Conservation (phyloP, 2,888 invertebrate species). For the Cryptus viduatorius region DNA sequence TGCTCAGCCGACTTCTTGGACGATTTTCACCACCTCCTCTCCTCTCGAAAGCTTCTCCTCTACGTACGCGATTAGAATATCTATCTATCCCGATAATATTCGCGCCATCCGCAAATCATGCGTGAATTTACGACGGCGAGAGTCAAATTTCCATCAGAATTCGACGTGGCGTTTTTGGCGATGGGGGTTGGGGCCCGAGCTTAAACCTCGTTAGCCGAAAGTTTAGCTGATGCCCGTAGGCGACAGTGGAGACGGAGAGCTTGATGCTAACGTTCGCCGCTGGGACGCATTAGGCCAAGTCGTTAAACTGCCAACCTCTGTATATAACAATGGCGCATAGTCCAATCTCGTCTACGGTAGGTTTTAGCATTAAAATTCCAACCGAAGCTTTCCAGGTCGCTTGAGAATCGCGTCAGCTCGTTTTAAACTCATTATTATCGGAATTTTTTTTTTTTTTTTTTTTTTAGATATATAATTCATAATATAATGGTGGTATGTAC, state of each 20-base stretch:
- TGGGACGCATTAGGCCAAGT: conserved; percentile 63
- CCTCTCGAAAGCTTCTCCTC: not conserved
- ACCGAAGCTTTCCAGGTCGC: conserved; percentile 3
- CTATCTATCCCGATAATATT: not conserved
- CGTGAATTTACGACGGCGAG: not conserved
- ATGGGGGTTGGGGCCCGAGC: not conserved
- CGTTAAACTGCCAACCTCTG: conserved; percentile 66
- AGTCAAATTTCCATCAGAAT: conserved; percentile 36
- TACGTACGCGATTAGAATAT: conserved; percentile 40
- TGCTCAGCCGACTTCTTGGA: conserved; percentile 46
- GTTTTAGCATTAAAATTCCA: conserved; percentile 38
- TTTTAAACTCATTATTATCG: conserved; percentile 39
- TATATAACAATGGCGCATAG: not conserved
- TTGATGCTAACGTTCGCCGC: conserved; percentile 23
- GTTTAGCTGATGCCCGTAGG: conserved; percentile 58
- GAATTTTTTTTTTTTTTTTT: not conserved
- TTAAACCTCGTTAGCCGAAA: conserved; percentile 63
- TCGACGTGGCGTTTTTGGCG: conserved; percentile 32
- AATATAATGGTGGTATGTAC: not conserved
- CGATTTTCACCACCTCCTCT: conserved; percentile 38
- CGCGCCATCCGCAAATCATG: not conserved
- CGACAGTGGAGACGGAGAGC: conserved; percentile 42
- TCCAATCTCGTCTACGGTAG: not conserved
- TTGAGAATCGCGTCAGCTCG: conserved; percentile 22
- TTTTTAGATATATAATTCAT: not conserved